phyloP scores from a whole-genome alignment of 2,797 vertebrate genomes.

The Galago senegalensis region DNA sequence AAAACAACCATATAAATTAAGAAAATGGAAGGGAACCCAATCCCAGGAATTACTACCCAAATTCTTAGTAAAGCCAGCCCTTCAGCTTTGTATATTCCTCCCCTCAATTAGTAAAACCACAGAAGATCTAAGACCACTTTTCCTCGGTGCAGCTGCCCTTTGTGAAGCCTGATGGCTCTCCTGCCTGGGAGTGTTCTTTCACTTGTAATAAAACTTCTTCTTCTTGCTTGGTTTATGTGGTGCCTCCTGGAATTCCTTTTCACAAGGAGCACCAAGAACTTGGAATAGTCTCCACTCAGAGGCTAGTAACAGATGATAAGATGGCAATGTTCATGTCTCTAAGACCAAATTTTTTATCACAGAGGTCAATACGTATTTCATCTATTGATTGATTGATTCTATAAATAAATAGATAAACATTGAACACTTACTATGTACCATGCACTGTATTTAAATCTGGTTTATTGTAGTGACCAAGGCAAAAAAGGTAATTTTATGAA shows the following conservation, averaged over 20 bases:
- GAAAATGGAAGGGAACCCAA: not conserved
- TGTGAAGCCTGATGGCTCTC: not conserved
- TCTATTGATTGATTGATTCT: not conserved
- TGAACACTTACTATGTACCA: not conserved
- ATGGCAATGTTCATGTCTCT: not conserved
- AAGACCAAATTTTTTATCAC: not conserved
- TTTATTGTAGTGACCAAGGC: not conserved
- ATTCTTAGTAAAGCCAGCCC: not conserved
- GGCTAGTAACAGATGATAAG: not conserved
- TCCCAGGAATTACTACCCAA: not conserved
- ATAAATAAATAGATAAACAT: not conserved
- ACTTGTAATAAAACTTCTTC: not conserved
- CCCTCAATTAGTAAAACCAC: not conserved
- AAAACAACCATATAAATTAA: not conserved
- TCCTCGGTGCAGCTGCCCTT: not conserved
- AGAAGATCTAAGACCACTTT: not conserved
- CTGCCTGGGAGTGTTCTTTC: not conserved
- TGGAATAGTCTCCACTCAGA: not conserved
- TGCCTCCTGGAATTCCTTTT: not conserved
- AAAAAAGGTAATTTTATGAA: not conserved
- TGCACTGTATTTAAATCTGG: not conserved
- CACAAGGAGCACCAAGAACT: not conserved
- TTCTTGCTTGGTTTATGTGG: not conserved
- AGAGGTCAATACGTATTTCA: not conserved
- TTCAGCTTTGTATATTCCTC: not conserved